Evolutionary conservation across 2,888 invertebrate genomes (phyloP).

Genomic region (Pristionchus mayeri): DNA sequence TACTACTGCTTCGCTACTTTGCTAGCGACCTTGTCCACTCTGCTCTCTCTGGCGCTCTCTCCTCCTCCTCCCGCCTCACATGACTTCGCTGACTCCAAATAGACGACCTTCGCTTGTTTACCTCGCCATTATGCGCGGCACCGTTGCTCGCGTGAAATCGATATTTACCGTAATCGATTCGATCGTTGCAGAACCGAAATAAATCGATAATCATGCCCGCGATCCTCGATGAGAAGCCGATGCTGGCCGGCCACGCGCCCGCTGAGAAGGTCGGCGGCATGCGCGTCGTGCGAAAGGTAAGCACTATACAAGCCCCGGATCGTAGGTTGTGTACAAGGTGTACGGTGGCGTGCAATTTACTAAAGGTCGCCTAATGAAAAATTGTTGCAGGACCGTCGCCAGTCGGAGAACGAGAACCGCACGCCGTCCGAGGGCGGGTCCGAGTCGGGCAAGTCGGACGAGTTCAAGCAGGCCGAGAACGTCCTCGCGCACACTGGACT

Average conservation of each 20-base stretch:
- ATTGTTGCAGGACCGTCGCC: constrained; percentile 52
- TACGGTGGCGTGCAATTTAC: background rate
- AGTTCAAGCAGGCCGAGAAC: constrained; percentile 52
- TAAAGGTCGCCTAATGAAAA: background rate
- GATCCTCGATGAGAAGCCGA: background rate
- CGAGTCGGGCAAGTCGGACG: constrained; percentile 51
- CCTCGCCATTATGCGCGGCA: background rate
- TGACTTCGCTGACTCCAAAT: constrained; percentile 7
- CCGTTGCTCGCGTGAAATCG: background rate
- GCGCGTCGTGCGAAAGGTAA: constrained; percentile 47
- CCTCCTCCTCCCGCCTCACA: constrained; percentile 9
- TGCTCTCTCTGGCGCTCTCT: constrained; percentile 8
- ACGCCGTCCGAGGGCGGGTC: constrained; percentile 59
- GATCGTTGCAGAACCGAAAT: background rate
- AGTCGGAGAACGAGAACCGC: constrained; percentile 56
- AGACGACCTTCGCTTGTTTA: constrained; percentile 39
- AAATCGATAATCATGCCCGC: constrained; percentile 29
- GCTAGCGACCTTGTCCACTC: constrained; percentile 9
- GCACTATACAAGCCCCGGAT: background rate
- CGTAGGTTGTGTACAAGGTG: background rate
- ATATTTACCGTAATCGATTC: constrained; percentile 1
- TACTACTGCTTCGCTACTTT: background rate
- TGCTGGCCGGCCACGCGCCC: constrained; percentile 43
- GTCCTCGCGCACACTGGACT: constrained; percentile 60
- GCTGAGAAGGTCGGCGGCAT: constrained; percentile 49